A percentile compares a stretch with the other conserved stretches of the same genome.
These are phyloP conservation scores for Pseudoips prasinana DNA, from an alignment of 2,888 invertebrate genomes.

Conservation along the genomic window DNA sequence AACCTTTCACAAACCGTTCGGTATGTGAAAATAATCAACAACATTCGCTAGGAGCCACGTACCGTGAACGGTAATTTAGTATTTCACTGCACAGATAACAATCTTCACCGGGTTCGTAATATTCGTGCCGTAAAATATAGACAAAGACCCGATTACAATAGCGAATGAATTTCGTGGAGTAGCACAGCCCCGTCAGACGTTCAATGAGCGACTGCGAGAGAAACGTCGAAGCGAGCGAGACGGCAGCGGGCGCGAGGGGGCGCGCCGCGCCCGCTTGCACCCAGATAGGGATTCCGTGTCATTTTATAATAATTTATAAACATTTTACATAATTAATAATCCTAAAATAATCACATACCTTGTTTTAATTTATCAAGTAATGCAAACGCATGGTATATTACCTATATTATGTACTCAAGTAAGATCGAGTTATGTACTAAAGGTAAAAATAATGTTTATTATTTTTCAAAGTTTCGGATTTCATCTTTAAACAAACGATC, in stretches of 20 bases:
- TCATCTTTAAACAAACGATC: no score
- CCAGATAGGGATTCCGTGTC: constrained; percentile 43
- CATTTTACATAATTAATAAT: no score
- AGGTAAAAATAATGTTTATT: no score
- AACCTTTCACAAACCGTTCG: constrained; percentile 75
- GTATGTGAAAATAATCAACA: constrained; percentile 67
- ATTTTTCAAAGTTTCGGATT: no score
- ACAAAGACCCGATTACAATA: constrained; percentile 68
- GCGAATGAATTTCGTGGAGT: constrained; percentile 46
- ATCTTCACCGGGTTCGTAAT: constrained; percentile 58
- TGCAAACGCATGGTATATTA: no score
- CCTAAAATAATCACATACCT: no score
- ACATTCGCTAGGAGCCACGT: constrained; percentile 65
- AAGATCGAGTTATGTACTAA: no score
- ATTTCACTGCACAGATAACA: constrained; percentile 70
- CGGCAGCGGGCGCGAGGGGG: constrained; percentile 34
- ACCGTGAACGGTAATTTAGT: constrained; percentile 76
- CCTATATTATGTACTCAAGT: no score
- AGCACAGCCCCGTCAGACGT: constrained; percentile 65
- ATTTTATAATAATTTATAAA: constrained; percentile 22
- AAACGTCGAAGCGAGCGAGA: constrained; percentile 45
- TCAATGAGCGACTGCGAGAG: constrained; percentile 70
- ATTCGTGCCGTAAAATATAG: constrained; percentile 60
- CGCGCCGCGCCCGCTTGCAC: constrained; percentile 29
- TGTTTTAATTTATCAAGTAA: no score